Conservation (phyloP, 2,113 vertebrate species). For the Actinemys pallida region DNA sequence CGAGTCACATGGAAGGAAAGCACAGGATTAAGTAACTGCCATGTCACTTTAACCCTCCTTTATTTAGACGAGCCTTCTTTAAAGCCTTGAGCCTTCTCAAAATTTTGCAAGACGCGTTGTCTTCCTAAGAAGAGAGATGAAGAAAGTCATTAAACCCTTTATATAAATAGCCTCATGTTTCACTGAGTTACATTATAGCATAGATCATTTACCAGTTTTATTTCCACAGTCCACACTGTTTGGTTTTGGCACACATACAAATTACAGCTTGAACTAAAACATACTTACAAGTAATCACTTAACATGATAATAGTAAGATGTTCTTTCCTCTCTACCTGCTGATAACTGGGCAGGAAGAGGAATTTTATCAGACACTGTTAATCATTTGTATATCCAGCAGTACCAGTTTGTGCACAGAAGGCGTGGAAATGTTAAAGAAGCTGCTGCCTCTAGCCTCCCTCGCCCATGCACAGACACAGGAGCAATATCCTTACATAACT, state of each 20-base stretch:
- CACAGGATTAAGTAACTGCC: constrained; percentile 75
- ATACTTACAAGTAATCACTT: neutral
- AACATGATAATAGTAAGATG: neutral
- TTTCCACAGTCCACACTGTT: neutral
- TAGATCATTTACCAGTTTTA: neutral
- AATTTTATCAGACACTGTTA: neutral
- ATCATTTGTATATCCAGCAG: neutral
- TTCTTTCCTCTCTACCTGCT: neutral
- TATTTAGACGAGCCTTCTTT: constrained; percentile 79
- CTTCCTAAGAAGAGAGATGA: constrained; percentile 73
- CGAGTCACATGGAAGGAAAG: constrained; percentile 72
- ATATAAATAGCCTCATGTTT: neutral
- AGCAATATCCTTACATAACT: neutral
- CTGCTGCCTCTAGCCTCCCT: neutral
- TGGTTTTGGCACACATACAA: neutral
- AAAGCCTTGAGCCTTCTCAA: constrained; percentile 76
- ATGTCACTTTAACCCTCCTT: constrained; percentile 78
- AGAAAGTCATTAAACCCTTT: constrained; percentile 68
- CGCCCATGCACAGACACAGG: neutral
- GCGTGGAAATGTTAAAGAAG: fast-evolving
- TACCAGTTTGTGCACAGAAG: neutral
- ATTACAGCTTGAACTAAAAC: neutral
- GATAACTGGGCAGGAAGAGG: neutral
- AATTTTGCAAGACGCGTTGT: constrained; percentile 63
- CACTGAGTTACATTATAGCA: neutral